These are phyloP conservation scores for Desoria tigrina DNA, from an alignment of 2,888 invertebrate genomes.

Conservation along the genomic window DNA sequence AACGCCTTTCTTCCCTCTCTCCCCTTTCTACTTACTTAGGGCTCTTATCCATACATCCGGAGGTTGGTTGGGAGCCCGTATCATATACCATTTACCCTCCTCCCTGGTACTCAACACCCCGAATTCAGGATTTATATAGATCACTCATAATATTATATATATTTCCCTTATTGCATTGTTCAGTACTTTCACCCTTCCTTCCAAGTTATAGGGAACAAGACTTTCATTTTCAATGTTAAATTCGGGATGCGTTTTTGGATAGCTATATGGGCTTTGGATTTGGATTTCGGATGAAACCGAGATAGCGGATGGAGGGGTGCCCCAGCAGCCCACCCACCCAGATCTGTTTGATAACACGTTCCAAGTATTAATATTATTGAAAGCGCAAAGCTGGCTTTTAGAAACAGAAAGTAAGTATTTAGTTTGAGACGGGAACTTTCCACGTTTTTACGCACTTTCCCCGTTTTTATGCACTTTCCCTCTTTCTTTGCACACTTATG, in stretches of 20 bases:
- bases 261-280: not conserved
- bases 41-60: conserved; percentile 12
- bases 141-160: not conserved
- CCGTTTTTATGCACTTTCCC: conserved; percentile 1
- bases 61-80: not conserved
- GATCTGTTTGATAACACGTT: conserved; percentile 9
- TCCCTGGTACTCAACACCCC: not conserved
- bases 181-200: not conserved
- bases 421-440: too few species aligned
- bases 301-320: not conserved
- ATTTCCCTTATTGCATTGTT: not conserved
- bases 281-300: conserved; percentile 3
- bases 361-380: conserved; percentile 7
- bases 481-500: too few species aligned
- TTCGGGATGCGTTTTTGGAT: not conserved
- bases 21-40: conserved; percentile 6
- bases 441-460: not conserved
- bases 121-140: conserved; percentile 10
- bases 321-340: not conserved
- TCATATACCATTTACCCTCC: not conserved
- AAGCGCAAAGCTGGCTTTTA: not conserved
- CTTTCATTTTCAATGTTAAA: too few species aligned
- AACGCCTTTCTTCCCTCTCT: conserved; percentile 9
- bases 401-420: too few species aligned
- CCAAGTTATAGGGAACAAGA: not conserved